Base-by-base conservation (phyloP, 2,888 invertebrate species). In the Metopia argyrocephala region DNA sequence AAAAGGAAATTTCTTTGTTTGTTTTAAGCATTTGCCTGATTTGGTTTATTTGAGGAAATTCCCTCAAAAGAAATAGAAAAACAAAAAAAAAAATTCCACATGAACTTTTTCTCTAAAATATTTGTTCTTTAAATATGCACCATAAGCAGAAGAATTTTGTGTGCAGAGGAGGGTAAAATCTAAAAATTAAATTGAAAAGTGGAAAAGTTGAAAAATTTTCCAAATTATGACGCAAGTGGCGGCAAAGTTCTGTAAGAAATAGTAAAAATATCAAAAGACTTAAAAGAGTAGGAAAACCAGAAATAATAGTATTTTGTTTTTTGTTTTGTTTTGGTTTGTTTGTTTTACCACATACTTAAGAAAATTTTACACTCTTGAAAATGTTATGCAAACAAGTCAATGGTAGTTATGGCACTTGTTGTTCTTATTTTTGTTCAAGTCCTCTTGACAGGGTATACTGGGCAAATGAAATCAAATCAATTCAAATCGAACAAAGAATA, bases 171-270 rank as follows among this genome's bases (percentile, higher is more conserved):
- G 38, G 15, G 38, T 2, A 38, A 9, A 12, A n/a, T n/a, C n/a
- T 15, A 12, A 15, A 70, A 70, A 50, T 38, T 18, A 48, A 18
- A 69, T 38, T 45, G 66, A 65, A 76, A 78, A 76, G 65, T 78
- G 59, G 59, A 61, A 78, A 78, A 76, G 70, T 76, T 81, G 54
- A 45, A 38, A 66, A 75, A 66, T 81, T 78, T 65, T 38, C 38
- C 61, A 81, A 78, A 81, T 81, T 78, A 78, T 81, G 70, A 78
- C 56, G 74, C 78, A 78, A 78, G 74, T 81, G 80, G 73, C 76
- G 73, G 80, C 81, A 78, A 81, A 76, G 65, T 78, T 69, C 68
- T 48, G 12, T 50, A 48, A 65, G 50, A 54, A 38, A 3, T 54
- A 4, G 38, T 20, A 20, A 56, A 50, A 46, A 23, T 52, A 66